Percentiles rank a stretch among this genome's conserved stretches.
phyloP scores from a whole-genome alignment of 1,140 invertebrate genomes.

The Trichonephila clavata region DNA sequence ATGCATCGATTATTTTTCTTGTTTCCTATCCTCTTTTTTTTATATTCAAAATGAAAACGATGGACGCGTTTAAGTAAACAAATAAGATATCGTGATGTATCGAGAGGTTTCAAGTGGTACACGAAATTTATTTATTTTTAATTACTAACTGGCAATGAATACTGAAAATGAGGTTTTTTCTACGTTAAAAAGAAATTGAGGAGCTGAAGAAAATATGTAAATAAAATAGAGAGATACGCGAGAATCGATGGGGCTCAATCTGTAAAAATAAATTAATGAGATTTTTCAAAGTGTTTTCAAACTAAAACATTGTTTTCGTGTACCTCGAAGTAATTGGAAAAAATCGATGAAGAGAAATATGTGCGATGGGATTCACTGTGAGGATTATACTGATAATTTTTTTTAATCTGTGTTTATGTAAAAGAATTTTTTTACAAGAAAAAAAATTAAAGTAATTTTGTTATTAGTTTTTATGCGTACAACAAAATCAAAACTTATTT shows the following conservation, averaged over 20 bases:
- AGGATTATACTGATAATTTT: background rate
- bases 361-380: background rate
- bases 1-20: conserved; percentile 55
- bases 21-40: background rate
- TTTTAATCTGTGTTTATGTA: background rate
- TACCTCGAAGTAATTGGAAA: background rate
- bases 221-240: background rate
- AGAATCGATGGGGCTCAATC: background rate
- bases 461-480: no score
- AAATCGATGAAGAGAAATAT: background rate
- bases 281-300: background rate
- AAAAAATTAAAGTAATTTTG: background rate
- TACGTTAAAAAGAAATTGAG: background rate
- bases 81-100: background rate
- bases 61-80: background rate
- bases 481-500: no score
- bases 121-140: conserved; percentile 23
- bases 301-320: conserved; percentile 3
- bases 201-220: background rate
- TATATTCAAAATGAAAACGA: background rate
- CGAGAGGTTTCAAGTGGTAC: background rate
- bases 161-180: background rate
- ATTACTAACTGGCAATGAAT: background rate
- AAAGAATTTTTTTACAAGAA: background rate
- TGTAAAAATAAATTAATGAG: background rate